phyloP scores from a whole-genome alignment of 2,797 vertebrate species.

The Urosaurus nigricauda region DNA sequence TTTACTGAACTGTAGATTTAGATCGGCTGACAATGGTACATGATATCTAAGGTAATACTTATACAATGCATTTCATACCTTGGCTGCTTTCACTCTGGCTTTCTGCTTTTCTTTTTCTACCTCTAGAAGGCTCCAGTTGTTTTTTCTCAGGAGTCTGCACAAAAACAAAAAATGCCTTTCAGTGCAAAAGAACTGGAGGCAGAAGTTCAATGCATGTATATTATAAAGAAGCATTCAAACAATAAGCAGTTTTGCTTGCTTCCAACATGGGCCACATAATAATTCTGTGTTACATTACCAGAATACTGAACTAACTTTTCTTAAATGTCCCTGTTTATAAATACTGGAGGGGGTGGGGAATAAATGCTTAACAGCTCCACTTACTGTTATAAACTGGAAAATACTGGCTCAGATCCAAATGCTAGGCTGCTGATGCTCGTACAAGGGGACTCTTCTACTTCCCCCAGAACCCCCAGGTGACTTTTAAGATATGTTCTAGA shows the following conservation, averaged over 20 bases:
- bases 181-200: slow-evolving; percentile 8
- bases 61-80: slow-evolving; percentile 78
- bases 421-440: not conserved
- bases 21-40: slow-evolving; percentile 22
- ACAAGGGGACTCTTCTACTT: not conserved
- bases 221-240: slow-evolving; percentile 50
- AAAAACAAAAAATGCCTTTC: not conserved
- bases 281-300: not conserved
- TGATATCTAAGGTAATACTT: slow-evolving; percentile 18
- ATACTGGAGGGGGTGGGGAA: not conserved
- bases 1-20: slow-evolving; percentile 4
- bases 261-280: not conserved
- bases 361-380: not conserved
- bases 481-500: not conserved
- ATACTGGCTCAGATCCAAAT: not conserved
- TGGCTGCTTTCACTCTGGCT: slow-evolving; percentile 97
- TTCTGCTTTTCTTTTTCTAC: slow-evolving; percentile 98
- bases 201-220: slow-evolving; percentile 40
- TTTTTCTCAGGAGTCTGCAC: slow-evolving; percentile 97
- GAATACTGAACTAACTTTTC: not conserved
- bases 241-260: slow-evolving; percentile 33
- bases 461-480: not conserved
- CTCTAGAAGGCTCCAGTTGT: slow-evolving; percentile 92
- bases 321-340: slow-evolving; percentile 1
- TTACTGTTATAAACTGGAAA: not conserved